Percentiles rank a stretch among this genome's conserved stretches.
These are phyloP conservation scores for Harpagifer antarcticus DNA, from an alignment of 2,797 vertebrate species.

Conservation along the genomic window DNA sequence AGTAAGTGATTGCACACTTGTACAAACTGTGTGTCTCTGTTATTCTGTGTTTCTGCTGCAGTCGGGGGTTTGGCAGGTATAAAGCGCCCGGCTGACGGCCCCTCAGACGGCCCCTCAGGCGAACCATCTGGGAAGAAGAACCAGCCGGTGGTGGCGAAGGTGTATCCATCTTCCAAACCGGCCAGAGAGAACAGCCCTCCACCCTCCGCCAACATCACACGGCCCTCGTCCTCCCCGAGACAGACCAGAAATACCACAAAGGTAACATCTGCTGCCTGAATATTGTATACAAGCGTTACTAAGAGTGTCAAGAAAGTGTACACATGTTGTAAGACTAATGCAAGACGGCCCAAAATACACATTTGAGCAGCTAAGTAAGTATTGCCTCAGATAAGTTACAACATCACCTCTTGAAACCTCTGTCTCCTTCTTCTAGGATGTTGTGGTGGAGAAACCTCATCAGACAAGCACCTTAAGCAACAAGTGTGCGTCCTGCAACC, in stretches of 20 bases:
- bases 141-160: slow-evolving; percentile 75
- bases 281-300: not conserved
- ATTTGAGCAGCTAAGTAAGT: not conserved
- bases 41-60: slow-evolving; percentile 57
- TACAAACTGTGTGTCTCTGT: not conserved
- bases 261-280: slow-evolving; percentile 40
- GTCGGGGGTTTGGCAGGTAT: slow-evolving; percentile 92
- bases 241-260: slow-evolving; percentile 58
- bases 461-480: slow-evolving; percentile 80
- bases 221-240: slow-evolving; percentile 55
- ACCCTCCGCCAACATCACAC: slow-evolving; percentile 27
- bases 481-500: slow-evolving; percentile 87
- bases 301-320: not conserved
- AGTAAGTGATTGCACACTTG: too few species aligned
- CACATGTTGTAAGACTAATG: not conserved
- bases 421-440: slow-evolving; percentile 44
- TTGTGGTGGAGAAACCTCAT: slow-evolving; percentile 65
- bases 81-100: slow-evolving; percentile 87
- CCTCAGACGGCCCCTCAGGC: slow-evolving; percentile 70
- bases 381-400: not conserved
- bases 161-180: slow-evolving; percentile 69
- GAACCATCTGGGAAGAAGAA: slow-evolving; percentile 89
- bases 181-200: slow-evolving; percentile 72
- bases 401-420: not conserved
- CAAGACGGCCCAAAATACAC: not conserved